Evolutionary conservation across 2,888 invertebrate genomes (phyloP).

Genomic region (Machimus rusticus): DNA sequence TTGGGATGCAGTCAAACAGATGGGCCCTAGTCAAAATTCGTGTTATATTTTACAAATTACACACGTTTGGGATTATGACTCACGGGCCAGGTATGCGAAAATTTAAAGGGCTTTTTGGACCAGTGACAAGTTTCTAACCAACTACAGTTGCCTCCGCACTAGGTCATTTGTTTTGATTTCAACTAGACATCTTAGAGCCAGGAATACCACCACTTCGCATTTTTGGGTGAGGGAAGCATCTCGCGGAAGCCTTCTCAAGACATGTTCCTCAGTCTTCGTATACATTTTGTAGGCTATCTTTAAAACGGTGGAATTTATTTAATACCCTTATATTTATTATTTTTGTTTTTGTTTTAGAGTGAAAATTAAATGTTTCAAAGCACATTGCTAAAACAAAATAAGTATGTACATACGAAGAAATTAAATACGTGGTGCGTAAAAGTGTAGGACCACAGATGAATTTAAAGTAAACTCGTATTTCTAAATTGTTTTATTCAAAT

Average conservation of each 20-base stretch:
- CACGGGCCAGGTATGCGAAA: neutral
- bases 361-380: too few relatives aligned
- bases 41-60: neutral
- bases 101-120: neutral
- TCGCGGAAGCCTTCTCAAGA: neutral
- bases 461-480: too few relatives aligned
- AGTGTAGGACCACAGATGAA: too few relatives aligned
- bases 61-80: neutral
- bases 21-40: neutral
- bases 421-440: too few relatives aligned
- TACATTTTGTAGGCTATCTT: neutral
- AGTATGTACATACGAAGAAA: too few relatives aligned
- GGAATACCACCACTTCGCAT: neutral
- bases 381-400: too few relatives aligned
- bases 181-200: neutral
- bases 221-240: neutral
- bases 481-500: too few relatives aligned
- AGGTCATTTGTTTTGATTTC: neutral
- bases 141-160: neutral
- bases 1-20: neutral
- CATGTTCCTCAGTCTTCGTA: neutral
- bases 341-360: too few relatives aligned
- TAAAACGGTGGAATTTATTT: neutral
- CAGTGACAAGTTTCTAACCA: neutral
- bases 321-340: neutral